Percentiles rank a stretch among this genome's conserved stretches.
phyloP scores from a whole-genome alignment of 1,140 invertebrate genomes.

The Habropoda laboriosa region DNA sequence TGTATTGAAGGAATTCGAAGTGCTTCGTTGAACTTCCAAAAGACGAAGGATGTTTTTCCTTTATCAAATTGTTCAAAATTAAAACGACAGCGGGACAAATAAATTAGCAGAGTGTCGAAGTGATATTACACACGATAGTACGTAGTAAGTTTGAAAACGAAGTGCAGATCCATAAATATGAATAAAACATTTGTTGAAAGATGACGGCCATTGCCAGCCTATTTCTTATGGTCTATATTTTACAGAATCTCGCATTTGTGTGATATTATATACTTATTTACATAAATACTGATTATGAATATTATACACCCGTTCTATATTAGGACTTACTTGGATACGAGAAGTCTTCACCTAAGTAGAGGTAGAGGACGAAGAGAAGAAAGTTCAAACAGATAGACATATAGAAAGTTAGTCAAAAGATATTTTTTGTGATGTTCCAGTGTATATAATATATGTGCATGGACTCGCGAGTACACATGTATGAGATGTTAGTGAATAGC shows the following conservation, averaged over 20 bases:
- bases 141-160: too few species aligned
- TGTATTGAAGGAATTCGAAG: neutral
- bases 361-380: constrained; percentile 77
- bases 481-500: neutral
- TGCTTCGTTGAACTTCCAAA: too few species aligned
- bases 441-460: constrained; percentile 27
- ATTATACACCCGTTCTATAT: constrained; percentile 55
- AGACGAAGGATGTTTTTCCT: neutral
- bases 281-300: constrained; percentile 39
- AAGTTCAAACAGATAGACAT: constrained; percentile 79
- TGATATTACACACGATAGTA: neutral
- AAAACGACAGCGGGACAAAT: neutral
- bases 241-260: constrained; percentile 28
- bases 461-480: neutral
- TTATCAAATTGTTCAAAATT: neutral
- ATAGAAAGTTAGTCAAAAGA: constrained; percentile 78
- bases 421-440: constrained; percentile 45
- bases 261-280: constrained; percentile 45
- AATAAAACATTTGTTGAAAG: constrained; percentile 68
- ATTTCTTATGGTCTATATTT: constrained; percentile 33
- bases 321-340: constrained; percentile 80
- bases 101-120: constrained; percentile 18
- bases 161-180: constrained; percentile 1
- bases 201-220: constrained; percentile 33
- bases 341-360: constrained; percentile 81